Conservation (phyloP, 2,888 invertebrate species). For the Agriotes lineatus region DNA sequence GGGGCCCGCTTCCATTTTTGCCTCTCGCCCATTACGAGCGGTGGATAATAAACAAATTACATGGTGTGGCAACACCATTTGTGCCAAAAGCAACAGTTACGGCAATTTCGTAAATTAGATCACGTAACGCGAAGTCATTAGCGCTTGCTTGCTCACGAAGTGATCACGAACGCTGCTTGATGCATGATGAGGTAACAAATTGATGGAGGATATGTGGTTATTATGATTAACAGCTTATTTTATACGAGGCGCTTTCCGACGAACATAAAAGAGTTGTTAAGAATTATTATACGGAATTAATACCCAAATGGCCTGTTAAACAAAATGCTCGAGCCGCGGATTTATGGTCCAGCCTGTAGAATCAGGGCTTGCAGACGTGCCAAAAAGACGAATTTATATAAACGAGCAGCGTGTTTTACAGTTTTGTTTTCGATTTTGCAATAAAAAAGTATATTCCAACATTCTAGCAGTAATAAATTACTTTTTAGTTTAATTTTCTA, state of each 20-base stretch:
- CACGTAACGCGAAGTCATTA: constrained; percentile 51
- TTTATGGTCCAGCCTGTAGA: too few species aligned
- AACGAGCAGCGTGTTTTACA: too few species aligned
- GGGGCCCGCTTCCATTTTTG: background rate
- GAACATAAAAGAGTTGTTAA: constrained; percentile 32
- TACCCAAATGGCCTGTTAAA: too few species aligned
- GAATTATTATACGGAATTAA: constrained; percentile 25
- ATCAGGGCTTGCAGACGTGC: too few species aligned
- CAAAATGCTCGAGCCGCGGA: too few species aligned
- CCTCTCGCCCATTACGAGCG: constrained; percentile 7
- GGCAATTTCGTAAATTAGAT: constrained; percentile 50
- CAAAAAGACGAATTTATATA: too few species aligned
- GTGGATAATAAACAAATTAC: constrained; percentile 37
- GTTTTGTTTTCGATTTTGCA: too few species aligned
- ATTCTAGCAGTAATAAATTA: too few species aligned
- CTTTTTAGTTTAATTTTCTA: too few species aligned
- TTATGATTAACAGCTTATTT: constrained; percentile 46
- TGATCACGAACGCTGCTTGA: constrained; percentile 38
- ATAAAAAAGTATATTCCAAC: too few species aligned
- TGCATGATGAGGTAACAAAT: constrained; percentile 44
- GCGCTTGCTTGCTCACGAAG: constrained; percentile 43
- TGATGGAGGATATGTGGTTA: constrained; percentile 42
- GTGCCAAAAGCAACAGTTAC: constrained; percentile 44
- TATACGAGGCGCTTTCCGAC: constrained; percentile 33
- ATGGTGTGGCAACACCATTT: constrained; percentile 38